Evolutionary conservation across 1,140 invertebrate species (phyloP).

Genomic region (Cyphomyrmex costatus): DNA sequence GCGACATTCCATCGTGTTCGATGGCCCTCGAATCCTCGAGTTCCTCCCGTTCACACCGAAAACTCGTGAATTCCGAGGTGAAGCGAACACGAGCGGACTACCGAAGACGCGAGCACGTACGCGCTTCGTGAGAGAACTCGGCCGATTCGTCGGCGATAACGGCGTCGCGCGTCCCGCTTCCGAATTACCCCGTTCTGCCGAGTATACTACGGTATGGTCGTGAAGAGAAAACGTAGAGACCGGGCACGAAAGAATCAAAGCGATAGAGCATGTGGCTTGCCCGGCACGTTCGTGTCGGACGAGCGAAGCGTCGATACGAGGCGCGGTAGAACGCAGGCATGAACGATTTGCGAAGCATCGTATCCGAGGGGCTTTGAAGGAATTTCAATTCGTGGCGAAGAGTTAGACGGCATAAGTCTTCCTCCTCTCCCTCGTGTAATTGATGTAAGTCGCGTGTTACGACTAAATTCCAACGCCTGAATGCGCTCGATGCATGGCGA

Average conservation of each 20-base stretch:
- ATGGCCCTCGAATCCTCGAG: neutral
- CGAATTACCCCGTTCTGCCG: conserved; percentile 70
- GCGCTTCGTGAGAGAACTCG: conserved; percentile 76
- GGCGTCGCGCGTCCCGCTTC: conserved; percentile 68
- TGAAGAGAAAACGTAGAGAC: conserved; percentile 43
- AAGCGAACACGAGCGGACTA: neutral
- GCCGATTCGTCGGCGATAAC: conserved; percentile 74
- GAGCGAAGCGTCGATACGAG: conserved; percentile 39
- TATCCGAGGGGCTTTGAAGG: conserved; percentile 31
- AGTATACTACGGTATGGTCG: conserved; percentile 46
- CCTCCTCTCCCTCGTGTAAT: conserved; percentile 24
- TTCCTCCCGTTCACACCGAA: conserved; percentile 61
- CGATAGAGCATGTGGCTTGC: conserved; percentile 1
- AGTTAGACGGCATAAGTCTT: conserved; percentile 6
- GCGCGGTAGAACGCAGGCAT: conserved; percentile 26
- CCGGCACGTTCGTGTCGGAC: conserved; percentile 60
- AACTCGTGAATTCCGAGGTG: conserved; percentile 41
- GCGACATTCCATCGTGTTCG: conserved; percentile 63
- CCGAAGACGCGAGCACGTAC: conserved; percentile 61
- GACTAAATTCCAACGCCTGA: conserved; percentile 55
- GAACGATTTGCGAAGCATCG: conserved; percentile 58
- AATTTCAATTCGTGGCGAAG: conserved; percentile 49
- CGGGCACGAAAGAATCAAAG: conserved; percentile 47
- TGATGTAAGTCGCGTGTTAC: conserved; percentile 64
- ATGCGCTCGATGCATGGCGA: conserved; percentile 37